Base-by-base conservation (phyloP, 2,888 invertebrate genomes). In the Trissoscelio sp. region DNA sequence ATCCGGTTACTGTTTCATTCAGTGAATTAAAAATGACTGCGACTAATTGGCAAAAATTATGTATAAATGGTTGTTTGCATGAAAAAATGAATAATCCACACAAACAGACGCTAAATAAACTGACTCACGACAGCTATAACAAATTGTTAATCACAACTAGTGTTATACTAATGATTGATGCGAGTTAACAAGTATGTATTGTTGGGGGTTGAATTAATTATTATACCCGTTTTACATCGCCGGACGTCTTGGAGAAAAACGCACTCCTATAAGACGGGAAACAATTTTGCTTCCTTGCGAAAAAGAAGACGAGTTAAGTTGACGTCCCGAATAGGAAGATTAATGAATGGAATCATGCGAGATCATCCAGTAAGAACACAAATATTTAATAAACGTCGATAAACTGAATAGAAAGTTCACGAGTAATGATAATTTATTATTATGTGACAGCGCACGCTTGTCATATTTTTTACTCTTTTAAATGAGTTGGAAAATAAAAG, bases 121-220 rank as follows among this genome's bases (percentile, higher is more conserved):
- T 51, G 72, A 72, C 28, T 60, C 72, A 62, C n/a, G 62, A 51
- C 53, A 51, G 60, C 28, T 55, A 16, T 22, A 37, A 48, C 53
- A 44, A 73, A 73, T 73, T 55, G 55, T 64, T 73, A 64, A 55
- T 42, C 62, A 6, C 28, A 46, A 55, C 46, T 22, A 42, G 42
- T n/a, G 53, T n/a, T n/a, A 62, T 73, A 18, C 34, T 55, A 73
- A 73, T 62, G 73, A 73, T 73, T 53, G 44, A 73, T 64, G 51
- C 31, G 28, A 64, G 64, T 62, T 64, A 72, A 60, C 72, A 62
- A 60, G 51, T 62, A 62, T 57, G 66, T 55, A 48, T 48, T 46
- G 57, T 39, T 37, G 20, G 46, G 37, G 3, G 5, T 53, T 55
- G 34, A 64, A 73, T 64, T 73, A 55, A 73, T 73, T 55, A 64